Conservation (phyloP, 2,797 vertebrate species). For the Rhinella marina region DNA sequence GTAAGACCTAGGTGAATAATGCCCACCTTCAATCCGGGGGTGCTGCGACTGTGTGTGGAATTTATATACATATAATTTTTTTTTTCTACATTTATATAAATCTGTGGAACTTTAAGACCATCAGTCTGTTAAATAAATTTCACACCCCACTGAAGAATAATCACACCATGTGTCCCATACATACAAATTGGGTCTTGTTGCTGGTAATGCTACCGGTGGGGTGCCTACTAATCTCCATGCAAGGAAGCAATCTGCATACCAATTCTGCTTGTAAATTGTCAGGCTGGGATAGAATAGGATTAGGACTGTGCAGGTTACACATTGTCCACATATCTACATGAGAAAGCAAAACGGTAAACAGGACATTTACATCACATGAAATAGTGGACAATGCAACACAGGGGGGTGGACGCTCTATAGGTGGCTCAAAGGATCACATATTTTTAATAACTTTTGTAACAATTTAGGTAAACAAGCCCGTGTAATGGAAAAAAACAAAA, state of each 20-base stretch:
- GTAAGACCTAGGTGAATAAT: no score
- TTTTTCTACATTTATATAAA: background rate
- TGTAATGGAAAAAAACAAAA: no score
- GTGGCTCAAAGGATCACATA: background rate
- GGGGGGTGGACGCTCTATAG: background rate
- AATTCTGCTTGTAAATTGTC: slow-evolving; percentile 4
- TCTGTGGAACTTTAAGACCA: background rate
- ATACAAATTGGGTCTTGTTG: slow-evolving; percentile 8
- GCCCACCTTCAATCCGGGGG: no score
- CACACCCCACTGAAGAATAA: background rate
- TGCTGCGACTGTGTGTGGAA: no score
- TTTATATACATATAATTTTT: background rate
- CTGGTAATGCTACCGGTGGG: background rate
- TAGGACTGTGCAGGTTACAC: background rate
- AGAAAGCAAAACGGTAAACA: background rate
- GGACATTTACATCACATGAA: background rate
- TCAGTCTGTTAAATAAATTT: background rate
- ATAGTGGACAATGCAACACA: background rate
- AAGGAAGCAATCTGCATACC: slow-evolving; percentile 26
- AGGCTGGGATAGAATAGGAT: background rate
- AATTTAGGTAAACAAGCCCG: no score
- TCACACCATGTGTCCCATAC: background rate
- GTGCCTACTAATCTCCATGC: slow-evolving; percentile 7
- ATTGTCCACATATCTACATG: background rate
- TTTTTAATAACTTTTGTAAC: no score